Evolutionary conservation across 1,140 invertebrate genomes (phyloP).

Genomic region (Leptoteleia sp.): DNA sequence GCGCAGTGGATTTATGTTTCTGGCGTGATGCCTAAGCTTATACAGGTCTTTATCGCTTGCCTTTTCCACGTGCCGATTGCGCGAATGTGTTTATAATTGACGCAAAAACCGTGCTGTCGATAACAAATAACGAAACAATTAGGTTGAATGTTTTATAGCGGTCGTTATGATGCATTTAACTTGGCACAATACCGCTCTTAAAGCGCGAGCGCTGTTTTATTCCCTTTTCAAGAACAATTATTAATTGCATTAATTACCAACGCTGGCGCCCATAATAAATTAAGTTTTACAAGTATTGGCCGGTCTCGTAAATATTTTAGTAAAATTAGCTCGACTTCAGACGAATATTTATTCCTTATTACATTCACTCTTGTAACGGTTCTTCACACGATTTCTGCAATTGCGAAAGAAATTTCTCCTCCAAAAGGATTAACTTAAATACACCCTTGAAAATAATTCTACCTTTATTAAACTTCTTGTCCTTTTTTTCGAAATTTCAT

Average conservation of each 20-base stretch:
- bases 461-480: too few species aligned
- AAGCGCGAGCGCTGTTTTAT: background rate
- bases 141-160: constrained; percentile 26
- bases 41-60: constrained; percentile 44
- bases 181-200: background rate
- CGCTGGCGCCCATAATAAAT: too few species aligned
- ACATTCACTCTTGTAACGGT: too few species aligned
- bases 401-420: too few species aligned
- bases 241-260: background rate
- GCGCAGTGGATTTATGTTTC: constrained; percentile 47
- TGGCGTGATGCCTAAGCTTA: constrained; percentile 52
- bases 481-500: too few species aligned
- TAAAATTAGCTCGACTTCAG: too few species aligned
- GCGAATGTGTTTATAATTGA: constrained; percentile 51
- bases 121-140: constrained; percentile 50
- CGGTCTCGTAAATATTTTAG: too few species aligned
- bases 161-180: constrained; percentile 18
- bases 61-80: constrained; percentile 54
- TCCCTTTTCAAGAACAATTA: background rate
- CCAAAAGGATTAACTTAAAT: too few species aligned
- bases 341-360: too few species aligned
- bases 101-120: constrained; percentile 45
- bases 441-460: too few species aligned
- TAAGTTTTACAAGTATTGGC: too few species aligned
- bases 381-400: too few species aligned